Evolutionary conservation across 2,113 vertebrate genomes (phyloP).

Genomic region (Poicephalus meyeri): DNA sequence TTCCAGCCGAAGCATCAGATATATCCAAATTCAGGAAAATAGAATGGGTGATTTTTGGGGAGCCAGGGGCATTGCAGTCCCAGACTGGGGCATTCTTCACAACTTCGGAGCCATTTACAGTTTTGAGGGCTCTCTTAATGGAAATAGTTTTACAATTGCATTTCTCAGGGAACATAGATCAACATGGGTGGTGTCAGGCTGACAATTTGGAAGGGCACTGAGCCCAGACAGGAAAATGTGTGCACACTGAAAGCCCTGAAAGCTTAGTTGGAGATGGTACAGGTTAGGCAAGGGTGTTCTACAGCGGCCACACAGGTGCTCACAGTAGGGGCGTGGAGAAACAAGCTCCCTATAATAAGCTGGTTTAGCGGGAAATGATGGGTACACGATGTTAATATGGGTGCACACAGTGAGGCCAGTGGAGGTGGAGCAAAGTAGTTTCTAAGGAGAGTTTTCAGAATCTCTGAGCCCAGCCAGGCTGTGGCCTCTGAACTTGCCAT

Average conservation of each 20-base stretch:
- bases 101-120: background rate
- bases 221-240: background rate
- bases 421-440: background rate
- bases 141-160: background rate
- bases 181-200: background rate
- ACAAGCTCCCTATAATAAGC: background rate
- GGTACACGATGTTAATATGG: background rate
- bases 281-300: background rate
- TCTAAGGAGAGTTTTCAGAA: background rate
- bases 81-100: background rate
- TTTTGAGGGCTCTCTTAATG: background rate
- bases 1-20: background rate
- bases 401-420: fast-evolving
- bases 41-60: background rate
- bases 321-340: background rate
- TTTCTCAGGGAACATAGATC: conserved; percentile 17
- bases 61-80: background rate
- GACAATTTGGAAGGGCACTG: background rate
- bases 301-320: background rate
- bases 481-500: background rate
- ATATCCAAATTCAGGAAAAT: background rate
- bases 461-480: background rate
- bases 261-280: background rate
- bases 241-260: background rate
- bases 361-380: background rate